Percentiles rank a stretch among this genome's conserved stretches.
Conservation (phyloP, 1,140 invertebrate genomes). For the Orchesella cincta region DNA sequence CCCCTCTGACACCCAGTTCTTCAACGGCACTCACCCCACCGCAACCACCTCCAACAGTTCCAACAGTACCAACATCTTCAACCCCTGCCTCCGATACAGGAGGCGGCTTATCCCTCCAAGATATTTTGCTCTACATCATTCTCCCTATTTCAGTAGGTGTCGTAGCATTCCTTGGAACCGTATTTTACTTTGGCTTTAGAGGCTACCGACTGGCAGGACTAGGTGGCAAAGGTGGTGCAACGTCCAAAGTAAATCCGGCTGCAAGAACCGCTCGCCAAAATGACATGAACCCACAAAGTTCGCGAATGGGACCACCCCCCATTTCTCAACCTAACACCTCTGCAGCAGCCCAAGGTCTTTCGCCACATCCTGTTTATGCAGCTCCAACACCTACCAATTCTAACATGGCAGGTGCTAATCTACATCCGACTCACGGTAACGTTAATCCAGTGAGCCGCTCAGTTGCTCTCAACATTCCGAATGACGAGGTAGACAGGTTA, state of each 20-base stretch:
- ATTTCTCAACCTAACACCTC: background rate
- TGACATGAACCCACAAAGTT: background rate
- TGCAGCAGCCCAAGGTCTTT: background rate
- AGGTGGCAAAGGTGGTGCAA: background rate
- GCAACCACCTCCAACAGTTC: background rate
- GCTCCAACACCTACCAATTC: background rate
- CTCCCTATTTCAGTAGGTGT: background rate
- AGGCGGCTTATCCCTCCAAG: background rate
- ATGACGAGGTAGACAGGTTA: background rate
- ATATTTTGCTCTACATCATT: background rate
- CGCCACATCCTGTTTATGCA: background rate
- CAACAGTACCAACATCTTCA: background rate
- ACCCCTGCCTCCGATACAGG: background rate
- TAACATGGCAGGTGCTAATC: background rate
- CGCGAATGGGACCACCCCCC: no score
- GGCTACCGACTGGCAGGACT: background rate
- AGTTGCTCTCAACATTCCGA: background rate
- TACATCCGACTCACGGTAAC: background rate
- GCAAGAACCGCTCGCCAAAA: background rate
- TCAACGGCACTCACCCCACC: background rate
- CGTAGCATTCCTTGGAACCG: background rate
- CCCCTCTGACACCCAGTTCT: background rate
- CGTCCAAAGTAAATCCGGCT: background rate
- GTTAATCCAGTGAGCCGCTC: background rate
- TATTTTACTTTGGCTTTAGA: background rate